Conservation (phyloP, 2,113 vertebrate species). For the Psittacula cyanocephala region DNA sequence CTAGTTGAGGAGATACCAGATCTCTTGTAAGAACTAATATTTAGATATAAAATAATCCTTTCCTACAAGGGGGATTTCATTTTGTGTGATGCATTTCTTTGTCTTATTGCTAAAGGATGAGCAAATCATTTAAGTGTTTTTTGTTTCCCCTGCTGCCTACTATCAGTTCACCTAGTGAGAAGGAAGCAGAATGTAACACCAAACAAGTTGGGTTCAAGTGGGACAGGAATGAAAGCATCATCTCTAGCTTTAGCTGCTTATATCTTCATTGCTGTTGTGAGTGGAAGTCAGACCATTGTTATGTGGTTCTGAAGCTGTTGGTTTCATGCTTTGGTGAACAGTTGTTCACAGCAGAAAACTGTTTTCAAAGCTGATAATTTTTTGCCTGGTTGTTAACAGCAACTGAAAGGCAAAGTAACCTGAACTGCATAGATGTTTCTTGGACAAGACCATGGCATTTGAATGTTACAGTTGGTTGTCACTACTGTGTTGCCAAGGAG, state of each 20-base stretch:
- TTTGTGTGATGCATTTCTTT: background rate
- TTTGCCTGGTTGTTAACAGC: background rate
- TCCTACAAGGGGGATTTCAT: background rate
- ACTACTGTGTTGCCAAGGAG: background rate
- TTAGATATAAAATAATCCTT: background rate
- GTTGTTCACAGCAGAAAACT: background rate
- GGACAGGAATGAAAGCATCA: background rate
- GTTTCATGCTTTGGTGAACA: background rate
- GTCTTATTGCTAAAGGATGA: background rate
- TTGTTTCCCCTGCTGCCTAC: background rate
- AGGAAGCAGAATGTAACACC: background rate
- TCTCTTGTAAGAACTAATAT: background rate
- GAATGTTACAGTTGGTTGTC: background rate
- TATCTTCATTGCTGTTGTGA: background rate
- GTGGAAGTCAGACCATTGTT: rapidly evolving
- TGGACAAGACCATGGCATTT: background rate
- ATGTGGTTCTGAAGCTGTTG: background rate
- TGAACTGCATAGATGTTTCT: background rate
- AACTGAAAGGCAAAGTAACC: background rate
- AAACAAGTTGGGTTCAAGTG: background rate
- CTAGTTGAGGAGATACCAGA: background rate
- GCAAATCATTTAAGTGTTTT: background rate
- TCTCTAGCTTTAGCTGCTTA: background rate
- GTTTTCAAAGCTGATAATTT: background rate
- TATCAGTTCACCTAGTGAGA: background rate